These are phyloP conservation scores for Crotalus helleri DNA, from an alignment of 2,113 vertebrate species.

Conservation along the genomic window DNA sequence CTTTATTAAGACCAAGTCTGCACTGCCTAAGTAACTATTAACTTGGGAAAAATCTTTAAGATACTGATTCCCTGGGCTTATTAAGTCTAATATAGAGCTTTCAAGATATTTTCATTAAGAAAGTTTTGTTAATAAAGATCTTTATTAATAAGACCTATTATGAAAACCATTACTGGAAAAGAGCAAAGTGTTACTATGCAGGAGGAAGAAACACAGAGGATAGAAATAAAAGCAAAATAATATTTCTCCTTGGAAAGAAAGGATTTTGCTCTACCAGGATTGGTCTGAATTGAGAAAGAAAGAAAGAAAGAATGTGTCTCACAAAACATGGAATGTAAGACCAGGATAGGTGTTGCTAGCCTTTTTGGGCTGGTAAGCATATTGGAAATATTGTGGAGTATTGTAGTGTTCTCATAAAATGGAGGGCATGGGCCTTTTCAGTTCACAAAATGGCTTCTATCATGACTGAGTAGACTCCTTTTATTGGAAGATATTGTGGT, in stretches of 20 bases:
- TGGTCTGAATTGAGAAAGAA: not conserved
- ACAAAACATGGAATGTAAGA: not conserved
- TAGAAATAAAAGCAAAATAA: not conserved
- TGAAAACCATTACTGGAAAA: constrained; percentile 28
- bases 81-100: constrained; percentile 29
- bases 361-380: not conserved
- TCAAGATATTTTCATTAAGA: constrained; percentile 1
- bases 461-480: not conserved
- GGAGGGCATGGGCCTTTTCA: not conserved
- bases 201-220: fast-evolving
- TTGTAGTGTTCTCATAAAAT: not conserved
- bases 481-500: not conserved
- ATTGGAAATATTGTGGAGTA: not conserved
- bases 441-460: not conserved
- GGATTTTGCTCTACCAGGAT: not conserved
- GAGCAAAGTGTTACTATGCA: constrained; percentile 23
- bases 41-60: not conserved
- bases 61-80: not conserved
- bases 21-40: not conserved
- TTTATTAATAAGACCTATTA: constrained; percentile 13
- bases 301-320: not conserved
- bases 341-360: not conserved
- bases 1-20: not conserved
- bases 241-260: not conserved
- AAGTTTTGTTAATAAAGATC: not conserved